These are phyloP conservation scores for Odontocerum albicorne DNA, from an alignment of 2,888 invertebrate species.

Conservation along the genomic window DNA sequence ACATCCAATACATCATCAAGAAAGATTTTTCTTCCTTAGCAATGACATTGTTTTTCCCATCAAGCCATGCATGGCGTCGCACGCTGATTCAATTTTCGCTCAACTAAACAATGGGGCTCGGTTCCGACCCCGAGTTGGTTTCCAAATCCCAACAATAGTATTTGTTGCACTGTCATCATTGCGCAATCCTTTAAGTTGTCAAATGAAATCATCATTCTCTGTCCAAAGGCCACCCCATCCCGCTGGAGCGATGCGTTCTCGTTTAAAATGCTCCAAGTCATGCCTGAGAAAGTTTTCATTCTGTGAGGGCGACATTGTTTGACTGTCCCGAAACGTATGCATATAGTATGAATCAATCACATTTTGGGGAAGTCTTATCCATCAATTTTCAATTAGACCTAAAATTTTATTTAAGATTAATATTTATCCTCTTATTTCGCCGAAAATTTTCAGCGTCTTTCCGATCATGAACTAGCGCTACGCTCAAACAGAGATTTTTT, in stretches of 20 bases:
- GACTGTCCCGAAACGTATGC: neutral
- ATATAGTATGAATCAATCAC: no score
- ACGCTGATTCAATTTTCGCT: constrained; percentile 22
- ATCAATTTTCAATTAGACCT: no score
- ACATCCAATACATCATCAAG: no score
- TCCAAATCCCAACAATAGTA: constrained; percentile 14
- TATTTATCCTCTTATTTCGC: no score
- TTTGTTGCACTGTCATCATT: constrained; percentile 33
- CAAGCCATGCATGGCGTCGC: no score
- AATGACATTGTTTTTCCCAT: no score
- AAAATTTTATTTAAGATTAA: no score
- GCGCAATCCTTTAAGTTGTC: constrained; percentile 37
- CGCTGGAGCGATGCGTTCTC: constrained; percentile 1
- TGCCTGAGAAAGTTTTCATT: constrained; percentile 4
- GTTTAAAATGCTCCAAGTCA: constrained; percentile 21
- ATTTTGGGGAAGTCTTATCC: no score
- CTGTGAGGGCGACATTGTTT: neutral
- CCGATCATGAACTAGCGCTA: no score
- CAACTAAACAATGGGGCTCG: constrained; percentile 29
- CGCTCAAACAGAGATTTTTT: no score
- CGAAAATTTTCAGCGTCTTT: no score
- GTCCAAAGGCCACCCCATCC: constrained; percentile 24
- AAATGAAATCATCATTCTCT: constrained; percentile 36
- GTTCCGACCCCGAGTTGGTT: constrained; percentile 9
- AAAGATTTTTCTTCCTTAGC: no score